Percentiles rank a stretch among this genome's conserved stretches.
Conservation (phyloP, 2,888 invertebrate genomes). For the Plagodis dolabraria region DNA sequence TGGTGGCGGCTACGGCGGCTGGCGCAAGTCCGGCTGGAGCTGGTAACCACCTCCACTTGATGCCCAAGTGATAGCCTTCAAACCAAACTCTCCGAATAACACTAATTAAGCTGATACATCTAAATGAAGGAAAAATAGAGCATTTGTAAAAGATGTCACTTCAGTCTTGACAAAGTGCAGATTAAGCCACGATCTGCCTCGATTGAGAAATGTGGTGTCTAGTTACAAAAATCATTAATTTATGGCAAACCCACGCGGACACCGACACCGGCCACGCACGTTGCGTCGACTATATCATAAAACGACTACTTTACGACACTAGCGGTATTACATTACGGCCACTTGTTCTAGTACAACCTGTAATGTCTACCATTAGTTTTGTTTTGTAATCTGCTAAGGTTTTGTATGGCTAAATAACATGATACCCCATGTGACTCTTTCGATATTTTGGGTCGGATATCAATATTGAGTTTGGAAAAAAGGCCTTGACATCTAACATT, state of each 20-base stretch:
- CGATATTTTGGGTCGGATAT: no score
- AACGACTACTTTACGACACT: conserved; percentile 10
- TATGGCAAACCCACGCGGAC: conserved; percentile 3
- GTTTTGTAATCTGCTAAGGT: conserved; percentile 12
- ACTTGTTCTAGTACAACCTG: conserved; percentile 11
- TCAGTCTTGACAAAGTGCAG: neutral
- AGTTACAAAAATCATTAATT: conserved; percentile 25
- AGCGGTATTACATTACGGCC: neutral
- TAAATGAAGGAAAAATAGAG: neutral
- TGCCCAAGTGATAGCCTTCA: no score
- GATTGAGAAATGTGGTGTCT: conserved; percentile 10
- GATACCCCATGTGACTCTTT: no score
- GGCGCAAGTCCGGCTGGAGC: conserved; percentile 2
- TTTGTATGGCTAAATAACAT: no score
- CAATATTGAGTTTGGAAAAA: no score
- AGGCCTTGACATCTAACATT: no score
- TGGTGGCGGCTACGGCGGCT: conserved; percentile 16
- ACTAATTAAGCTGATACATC: neutral
- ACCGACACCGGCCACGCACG: neutral
- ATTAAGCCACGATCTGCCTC: conserved; percentile 4
- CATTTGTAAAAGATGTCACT: neutral
- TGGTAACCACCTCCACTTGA: conserved; percentile 2
- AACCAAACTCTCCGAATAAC: neutral
- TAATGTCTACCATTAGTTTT: conserved; percentile 15
- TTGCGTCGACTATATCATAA: conserved; percentile 14